Base-by-base conservation (phyloP, 1,140 invertebrate genomes). In the honey bee (Apis mellifera) region DNA sequence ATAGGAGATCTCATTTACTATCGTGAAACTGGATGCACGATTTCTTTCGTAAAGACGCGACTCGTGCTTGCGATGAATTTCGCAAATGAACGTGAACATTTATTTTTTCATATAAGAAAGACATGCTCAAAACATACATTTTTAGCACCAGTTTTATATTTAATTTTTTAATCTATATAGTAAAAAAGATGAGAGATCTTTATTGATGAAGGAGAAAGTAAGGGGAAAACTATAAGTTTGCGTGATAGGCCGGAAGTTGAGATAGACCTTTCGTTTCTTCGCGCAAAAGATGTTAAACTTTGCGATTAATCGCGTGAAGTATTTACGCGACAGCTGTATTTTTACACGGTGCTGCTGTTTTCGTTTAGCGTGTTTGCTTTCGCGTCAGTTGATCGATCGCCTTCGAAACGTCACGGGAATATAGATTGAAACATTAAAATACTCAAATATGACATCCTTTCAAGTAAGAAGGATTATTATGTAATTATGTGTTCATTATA, bases 331-430 rank as follows among this genome's bases (percentile, higher is more conserved):
- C 82, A 21, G 66, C 65, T 82, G 59, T 76, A 75, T 78, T 84
- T 88, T 81, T 60, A 81, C 66, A 88, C 69, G 84, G 86, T 86
- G 86, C 84, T 88, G 86, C 84, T 89, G 82, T 60, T 84, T 86
- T 84, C 26, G 66, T 89, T 89, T 84, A 88, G 54, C 68, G 55
- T 87, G 76, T 50, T 85, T 74, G 55, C 48, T 79, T 84, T 83
- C 82, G 55, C 55, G 26, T 73, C 26, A 42, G 71, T 59, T 75
- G 66, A 73, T 88, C 57, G 78, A 85, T 78, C 78, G 75, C 83
- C 73, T 86, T 84, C 74, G 57, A 72, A 75, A 74, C 60, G 72
- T 72, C 83, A 64, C 66, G 76, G 57, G 21, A 80, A 69, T 76
- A 84, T 52, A 72, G 11, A 69, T 69, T 23, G 23, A 80, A 64